Evolutionary conservation across 2,113 vertebrate species (phyloP), one percentile per base, ranked within the genome.

Genomic region (Choloepus hoffmanni): DNA sequence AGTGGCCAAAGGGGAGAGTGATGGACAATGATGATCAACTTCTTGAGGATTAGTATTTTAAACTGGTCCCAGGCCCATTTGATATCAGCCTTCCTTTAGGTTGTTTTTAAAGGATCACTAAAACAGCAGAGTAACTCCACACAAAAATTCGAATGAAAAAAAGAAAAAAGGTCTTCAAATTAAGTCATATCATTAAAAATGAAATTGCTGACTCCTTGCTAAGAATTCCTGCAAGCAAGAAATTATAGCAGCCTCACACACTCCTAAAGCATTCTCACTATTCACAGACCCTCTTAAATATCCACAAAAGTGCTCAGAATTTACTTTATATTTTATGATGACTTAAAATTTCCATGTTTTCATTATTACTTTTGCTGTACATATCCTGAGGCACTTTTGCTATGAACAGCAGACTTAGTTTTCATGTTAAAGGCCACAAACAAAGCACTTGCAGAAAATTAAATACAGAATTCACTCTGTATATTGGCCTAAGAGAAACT

Each of bases 271-370:
- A 92, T 55, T 73, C 65, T 89, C 50, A 74, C 16, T 14, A 94
- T 76, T 83, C 72, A 94, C 3, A 76, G n/a, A 50, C 12, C 12
- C 88, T 68, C 58, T 65, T 90, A 60, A 48, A 70, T 87, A 90
- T 93, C 70, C 77, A 93, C 62, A 93, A 63, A 93, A 70, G 43
- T 77, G 81, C 86, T 90, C 90, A 91, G 30, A 94, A 95, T 85
- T 94, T 65, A 96, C 81, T 87, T 65, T 36, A 43, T 30, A 83
- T 53, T 95, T 79, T 74, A 68, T 72, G 48, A 43, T 85, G 55
- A 91, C 58, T 28, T 23, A 43, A 74, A 92, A 63, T 70, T 55
- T 77, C 36, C 40, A 93, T 26, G 48, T 18, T 95, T 78, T 85
- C 63, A 83, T 79, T 79, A 94, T 74, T 78, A 70, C 14, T 90